These are phyloP conservation scores for Griposia aprilina DNA, from an alignment of 2,888 invertebrate genomes.

Conservation along the genomic window DNA sequence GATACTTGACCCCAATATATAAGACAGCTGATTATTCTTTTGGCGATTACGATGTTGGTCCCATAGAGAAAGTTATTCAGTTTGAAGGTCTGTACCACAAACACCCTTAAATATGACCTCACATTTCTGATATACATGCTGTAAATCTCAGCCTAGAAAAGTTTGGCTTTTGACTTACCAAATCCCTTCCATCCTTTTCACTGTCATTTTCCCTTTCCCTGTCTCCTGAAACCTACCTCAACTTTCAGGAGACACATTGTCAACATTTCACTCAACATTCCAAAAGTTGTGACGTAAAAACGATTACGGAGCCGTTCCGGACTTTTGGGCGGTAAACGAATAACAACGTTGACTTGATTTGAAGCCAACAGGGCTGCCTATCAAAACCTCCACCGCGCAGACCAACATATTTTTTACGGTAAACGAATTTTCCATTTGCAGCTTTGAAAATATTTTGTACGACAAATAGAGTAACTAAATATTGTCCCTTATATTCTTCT, in stretches of 20 bases:
- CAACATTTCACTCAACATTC: slow-evolving; percentile 30
- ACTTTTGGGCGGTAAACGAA: slow-evolving; percentile 35
- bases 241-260: slow-evolving; percentile 8
- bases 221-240: neutral
- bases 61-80: neutral
- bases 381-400: neutral
- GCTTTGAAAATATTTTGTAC: neutral
- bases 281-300: slow-evolving; percentile 34
- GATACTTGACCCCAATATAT: too few species aligned
- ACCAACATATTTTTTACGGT: slow-evolving; percentile 9
- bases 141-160: neutral
- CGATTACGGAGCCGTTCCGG: neutral
- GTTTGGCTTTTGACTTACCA: neutral
- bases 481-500: too few species aligned
- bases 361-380: slow-evolving; percentile 15
- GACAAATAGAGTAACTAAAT: too few species aligned
- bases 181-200: slow-evolving; percentile 14
- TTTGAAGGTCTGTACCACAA: neutral
- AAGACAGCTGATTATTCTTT: neutral
- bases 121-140: neutral
- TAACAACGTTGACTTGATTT: slow-evolving; percentile 28
- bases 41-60: neutral
- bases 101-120: neutral
- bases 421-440: neutral
- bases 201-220: neutral